Evolutionary conservation across 2,888 invertebrate genomes (phyloP).

Genomic region (Pasiphila rectangulata): DNA sequence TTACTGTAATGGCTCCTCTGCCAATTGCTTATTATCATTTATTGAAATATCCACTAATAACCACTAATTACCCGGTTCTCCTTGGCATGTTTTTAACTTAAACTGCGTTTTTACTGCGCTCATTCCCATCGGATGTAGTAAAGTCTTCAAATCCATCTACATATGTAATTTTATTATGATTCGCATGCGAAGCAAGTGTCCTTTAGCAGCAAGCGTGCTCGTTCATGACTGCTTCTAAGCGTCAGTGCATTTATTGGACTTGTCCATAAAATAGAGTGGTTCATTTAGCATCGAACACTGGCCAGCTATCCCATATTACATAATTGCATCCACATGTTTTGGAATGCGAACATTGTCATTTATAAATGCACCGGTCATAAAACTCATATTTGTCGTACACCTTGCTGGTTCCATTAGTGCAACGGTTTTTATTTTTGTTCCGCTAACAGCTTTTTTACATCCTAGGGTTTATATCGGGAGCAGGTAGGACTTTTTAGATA

Average conservation of each 20-base stretch:
- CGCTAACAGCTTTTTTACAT: conserved; percentile 44
- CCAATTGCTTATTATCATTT: conserved; percentile 28
- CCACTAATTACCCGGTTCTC: conserved; percentile 36
- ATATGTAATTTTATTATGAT: conserved; percentile 65
- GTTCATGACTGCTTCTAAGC: conserved; percentile 49
- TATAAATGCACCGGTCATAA: conserved; percentile 36
- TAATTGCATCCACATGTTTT: conserved; percentile 45
- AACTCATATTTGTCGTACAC: conserved; percentile 49
- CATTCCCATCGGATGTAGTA: conserved; percentile 43
- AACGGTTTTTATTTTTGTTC: conserved; percentile 45
- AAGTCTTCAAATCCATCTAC: conserved; percentile 54
- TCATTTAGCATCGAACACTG: conserved; percentile 61
- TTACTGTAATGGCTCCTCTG: conserved; percentile 24
- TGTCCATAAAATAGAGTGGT: conserved; percentile 69
- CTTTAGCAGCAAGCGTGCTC: conserved; percentile 59
- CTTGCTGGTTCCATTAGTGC: conserved; percentile 52
- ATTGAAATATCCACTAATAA: conserved; percentile 23
- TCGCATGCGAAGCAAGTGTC: conserved; percentile 64
- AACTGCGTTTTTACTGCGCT: conserved; percentile 43
- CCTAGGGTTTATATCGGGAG: conserved; percentile 56
- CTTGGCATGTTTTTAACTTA: conserved; percentile 38
- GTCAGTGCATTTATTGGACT: conserved; percentile 62
- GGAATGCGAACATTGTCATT: conserved; percentile 6
- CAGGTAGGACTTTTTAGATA: conserved; percentile 71
- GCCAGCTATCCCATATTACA: conserved; percentile 57